phyloP scores from a whole-genome alignment of 1,140 invertebrate genomes.

The Calosoma granatense region DNA sequence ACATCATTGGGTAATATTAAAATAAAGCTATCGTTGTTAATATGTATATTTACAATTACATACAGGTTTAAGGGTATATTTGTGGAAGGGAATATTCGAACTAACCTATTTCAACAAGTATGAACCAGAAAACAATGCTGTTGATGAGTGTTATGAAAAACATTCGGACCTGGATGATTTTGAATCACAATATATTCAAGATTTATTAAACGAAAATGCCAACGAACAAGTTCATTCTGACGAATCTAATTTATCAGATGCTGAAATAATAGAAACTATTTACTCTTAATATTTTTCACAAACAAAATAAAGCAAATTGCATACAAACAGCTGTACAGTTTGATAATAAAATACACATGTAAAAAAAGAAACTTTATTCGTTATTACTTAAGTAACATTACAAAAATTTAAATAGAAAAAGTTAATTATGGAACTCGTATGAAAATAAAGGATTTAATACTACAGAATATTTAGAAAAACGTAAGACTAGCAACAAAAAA shows the following conservation, averaged over 20 bases:
- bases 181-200: too few species aligned
- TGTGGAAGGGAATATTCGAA: background rate
- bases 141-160: too few species aligned
- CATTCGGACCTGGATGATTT: too few species aligned
- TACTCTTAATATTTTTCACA: too few species aligned
- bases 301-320: too few species aligned
- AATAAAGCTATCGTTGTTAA: background rate
- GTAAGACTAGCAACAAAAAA: background rate
- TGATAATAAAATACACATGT: too few species aligned
- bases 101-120: background rate
- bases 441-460: background rate
- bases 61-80: background rate
- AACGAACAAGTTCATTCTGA: too few species aligned
- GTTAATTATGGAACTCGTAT: background rate
- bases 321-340: too few species aligned
- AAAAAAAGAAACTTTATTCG: constrained; percentile 1
- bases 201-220: too few species aligned
- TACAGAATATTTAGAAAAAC: background rate
- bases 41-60: background rate
- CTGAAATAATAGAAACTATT: too few species aligned
- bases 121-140: too few species aligned
- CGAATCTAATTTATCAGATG: too few species aligned
- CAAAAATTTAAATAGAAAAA: background rate
- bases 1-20: background rate
- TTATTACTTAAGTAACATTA: constrained; percentile 2